Evolutionary conservation across 1,140 invertebrate species (phyloP).

Genomic region (Brachionus asplanchnoidis): DNA sequence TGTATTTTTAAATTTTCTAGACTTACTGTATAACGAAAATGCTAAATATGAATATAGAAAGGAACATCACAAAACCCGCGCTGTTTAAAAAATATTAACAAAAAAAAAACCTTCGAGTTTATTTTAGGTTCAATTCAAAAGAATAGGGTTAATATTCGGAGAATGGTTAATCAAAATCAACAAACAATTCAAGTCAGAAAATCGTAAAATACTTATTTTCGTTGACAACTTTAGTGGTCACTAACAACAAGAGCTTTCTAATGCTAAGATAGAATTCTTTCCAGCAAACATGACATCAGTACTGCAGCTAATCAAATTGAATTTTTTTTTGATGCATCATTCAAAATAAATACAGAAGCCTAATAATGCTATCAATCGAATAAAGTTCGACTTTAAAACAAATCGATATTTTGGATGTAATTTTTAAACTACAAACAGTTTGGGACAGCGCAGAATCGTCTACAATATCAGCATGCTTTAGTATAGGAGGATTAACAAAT

Average conservation of each 20-base stretch:
- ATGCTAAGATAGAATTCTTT: constrained; percentile 49
- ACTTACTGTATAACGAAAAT: too few relatives aligned
- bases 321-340: too few relatives aligned
- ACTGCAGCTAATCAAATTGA: too few relatives aligned
- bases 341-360: constrained; percentile 40
- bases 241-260: constrained; percentile 43
- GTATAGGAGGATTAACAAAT: not conserved
- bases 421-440: constrained; percentile 29
- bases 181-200: constrained; percentile 32
- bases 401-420: constrained; percentile 29
- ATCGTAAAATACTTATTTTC: constrained; percentile 56
- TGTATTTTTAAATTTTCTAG: too few relatives aligned
- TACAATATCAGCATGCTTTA: constrained; percentile 39
- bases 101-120: too few relatives aligned
- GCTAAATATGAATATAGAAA: too few relatives aligned
- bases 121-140: too few relatives aligned
- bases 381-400: not conserved
- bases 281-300: constrained; percentile 44
- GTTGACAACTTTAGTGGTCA: constrained; percentile 59
- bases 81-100: too few relatives aligned
- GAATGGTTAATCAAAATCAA: too few relatives aligned
- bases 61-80: too few relatives aligned
- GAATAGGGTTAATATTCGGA: too few relatives aligned
- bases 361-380: not conserved
- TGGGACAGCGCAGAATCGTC: constrained; percentile 19